A percentile compares a stretch with the other conserved stretches of the same genome.
These are phyloP conservation scores for Zosterops japonicus DNA, from an alignment of 2,113 vertebrate species.

Conservation along the genomic window DNA sequence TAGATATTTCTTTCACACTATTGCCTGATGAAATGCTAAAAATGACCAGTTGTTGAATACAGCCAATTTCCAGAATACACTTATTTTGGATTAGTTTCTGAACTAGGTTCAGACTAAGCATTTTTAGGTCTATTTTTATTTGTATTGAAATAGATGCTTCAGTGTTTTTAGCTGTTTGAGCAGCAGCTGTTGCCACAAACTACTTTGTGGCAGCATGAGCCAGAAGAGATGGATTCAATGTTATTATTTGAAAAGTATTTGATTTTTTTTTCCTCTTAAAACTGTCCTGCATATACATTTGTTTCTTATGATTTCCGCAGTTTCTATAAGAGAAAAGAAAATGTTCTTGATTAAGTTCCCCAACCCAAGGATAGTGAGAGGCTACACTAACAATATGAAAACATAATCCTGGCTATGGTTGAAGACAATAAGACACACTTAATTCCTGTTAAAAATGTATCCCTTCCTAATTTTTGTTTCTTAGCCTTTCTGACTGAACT, in stretches of 20 bases:
- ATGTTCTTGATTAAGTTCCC: neutral
- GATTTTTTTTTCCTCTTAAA: neutral
- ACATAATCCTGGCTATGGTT: neutral
- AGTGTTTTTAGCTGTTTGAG: slow-evolving; percentile 20
- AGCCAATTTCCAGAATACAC: slow-evolving; percentile 13
- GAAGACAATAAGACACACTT: neutral
- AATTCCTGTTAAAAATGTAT: neutral
- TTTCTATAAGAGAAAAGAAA: neutral
- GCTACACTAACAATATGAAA: neutral
- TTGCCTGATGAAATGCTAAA: slow-evolving; percentile 18
- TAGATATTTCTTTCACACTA: neutral
- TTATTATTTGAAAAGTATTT: neutral
- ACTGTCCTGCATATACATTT: neutral
- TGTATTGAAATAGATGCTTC: slow-evolving; percentile 46
- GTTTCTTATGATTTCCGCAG: neutral
- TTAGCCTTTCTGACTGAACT: neutral
- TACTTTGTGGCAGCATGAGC: neutral
- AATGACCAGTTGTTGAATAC: slow-evolving; percentile 26
- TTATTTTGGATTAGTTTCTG: slow-evolving; percentile 36
- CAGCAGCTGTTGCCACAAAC: slow-evolving; percentile 36
- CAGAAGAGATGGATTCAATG: neutral
- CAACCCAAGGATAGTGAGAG: neutral
- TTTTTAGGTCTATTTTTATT: slow-evolving; percentile 56
- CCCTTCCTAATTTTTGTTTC: neutral
- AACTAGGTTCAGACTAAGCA: slow-evolving; percentile 39